Base-by-base conservation (phyloP, 2,797 vertebrate species). In the Malacoraja senta region DNA sequence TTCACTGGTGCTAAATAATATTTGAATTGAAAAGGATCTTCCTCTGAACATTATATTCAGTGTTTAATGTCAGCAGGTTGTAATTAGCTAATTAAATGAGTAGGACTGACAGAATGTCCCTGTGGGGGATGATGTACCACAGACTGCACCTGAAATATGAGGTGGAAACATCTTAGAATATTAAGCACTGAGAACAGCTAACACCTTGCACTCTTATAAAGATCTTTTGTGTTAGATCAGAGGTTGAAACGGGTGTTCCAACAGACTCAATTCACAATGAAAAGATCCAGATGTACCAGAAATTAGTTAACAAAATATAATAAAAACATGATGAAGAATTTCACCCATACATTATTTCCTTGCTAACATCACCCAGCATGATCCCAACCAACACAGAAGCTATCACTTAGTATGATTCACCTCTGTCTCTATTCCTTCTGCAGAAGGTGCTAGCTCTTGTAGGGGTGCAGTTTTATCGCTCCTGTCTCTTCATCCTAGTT, bases 51-150 rank as follows among this genome's bases (percentile, higher is more conserved):
- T 94, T 94, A 93, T 93, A 94, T 95, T 95, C 96, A 94, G 95
- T 95, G 95, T 95, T 94, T 95, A 94, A 93, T 95, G 95, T 95
- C 95, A 96, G 96, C 96, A 95, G 96, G 96, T 96, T 96, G 96
- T 96, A 96, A 96, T 96, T 96, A 96, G 96, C 95, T 96, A 96
- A 96, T 97, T 96, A 96, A 96, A 95, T 95, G 94, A 95, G 95
- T 94, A 95, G 90, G 96, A 95, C 95, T 96, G 96, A 95, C 95
- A 95, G 96, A 95, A 95, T 58, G 94, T 94, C 94, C 95, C 94
- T 94, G 90, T 94, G 94, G 95, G 95, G 95, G 93, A 84, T 94
- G 95, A 94, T 94, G 94, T 94, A 93, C 90, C 93, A 93, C 94
- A 94, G 95, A 94, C 94, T 0, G 93, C 94, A 94, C 93, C 95